These are phyloP conservation scores for Odontocerum albicorne DNA, from an alignment of 2,888 invertebrate genomes.

Conservation along the genomic window DNA sequence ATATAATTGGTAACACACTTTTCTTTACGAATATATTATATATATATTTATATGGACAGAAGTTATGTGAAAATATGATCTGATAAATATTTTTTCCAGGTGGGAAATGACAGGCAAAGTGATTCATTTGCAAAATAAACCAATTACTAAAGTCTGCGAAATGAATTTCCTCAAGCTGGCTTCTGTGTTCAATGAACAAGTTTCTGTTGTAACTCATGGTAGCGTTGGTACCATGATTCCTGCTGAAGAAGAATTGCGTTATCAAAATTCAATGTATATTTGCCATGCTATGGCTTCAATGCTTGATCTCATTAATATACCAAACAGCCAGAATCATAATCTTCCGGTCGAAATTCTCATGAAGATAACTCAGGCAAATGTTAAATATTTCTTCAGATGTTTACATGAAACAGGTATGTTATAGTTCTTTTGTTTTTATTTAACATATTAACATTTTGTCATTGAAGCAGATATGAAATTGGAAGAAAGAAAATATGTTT, in stretches of 20 bases:
- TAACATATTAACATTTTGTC: too few relatives aligned
- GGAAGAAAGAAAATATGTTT: too few relatives aligned
- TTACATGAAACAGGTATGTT: slow-evolving; percentile 65
- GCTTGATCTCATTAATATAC: slow-evolving; percentile 66
- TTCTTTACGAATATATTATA: too few relatives aligned
- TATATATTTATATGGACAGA: too few relatives aligned
- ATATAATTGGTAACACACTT: too few relatives aligned
- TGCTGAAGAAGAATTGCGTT: slow-evolving; percentile 20
- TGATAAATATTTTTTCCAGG: too few relatives aligned
- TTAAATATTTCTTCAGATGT: slow-evolving; percentile 77
- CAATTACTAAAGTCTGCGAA: slow-evolving; percentile 48
- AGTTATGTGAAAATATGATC: too few relatives aligned
- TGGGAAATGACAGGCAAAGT: slow-evolving; percentile 64
- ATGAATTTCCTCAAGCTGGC: slow-evolving; percentile 44
- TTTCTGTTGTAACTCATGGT: slow-evolving; percentile 41
- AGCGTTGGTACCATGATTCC: neutral
- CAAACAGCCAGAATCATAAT: slow-evolving; percentile 58
- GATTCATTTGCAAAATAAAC: slow-evolving; percentile 45
- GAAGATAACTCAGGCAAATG: slow-evolving; percentile 69
- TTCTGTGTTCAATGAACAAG: slow-evolving; percentile 42
- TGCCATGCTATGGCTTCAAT: slow-evolving; percentile 62
- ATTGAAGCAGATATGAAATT: too few relatives aligned
- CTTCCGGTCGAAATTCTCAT: slow-evolving; percentile 67
- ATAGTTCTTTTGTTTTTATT: slow-evolving; percentile 3
- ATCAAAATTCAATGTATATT: slow-evolving; percentile 32